phyloP scores from a whole-genome alignment of 2,797 vertebrate species.

The Chelidonichthys spinosus region DNA sequence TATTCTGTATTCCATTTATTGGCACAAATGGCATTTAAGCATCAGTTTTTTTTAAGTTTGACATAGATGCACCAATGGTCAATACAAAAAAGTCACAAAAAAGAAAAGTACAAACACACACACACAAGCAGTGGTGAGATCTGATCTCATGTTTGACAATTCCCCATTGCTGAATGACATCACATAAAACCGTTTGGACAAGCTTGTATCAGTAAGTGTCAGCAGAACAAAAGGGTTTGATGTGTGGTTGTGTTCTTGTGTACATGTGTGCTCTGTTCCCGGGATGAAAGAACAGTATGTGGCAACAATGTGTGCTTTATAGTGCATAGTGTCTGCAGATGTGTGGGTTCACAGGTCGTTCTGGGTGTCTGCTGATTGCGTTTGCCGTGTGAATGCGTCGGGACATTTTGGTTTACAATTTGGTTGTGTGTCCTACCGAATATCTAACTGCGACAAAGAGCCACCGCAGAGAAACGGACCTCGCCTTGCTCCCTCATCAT shows the following conservation, averaged over 20 bases:
- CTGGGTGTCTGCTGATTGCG: slow-evolving; percentile 52
- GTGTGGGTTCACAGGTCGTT: slow-evolving; percentile 53
- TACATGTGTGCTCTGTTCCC: slow-evolving; percentile 49
- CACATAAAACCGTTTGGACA: slow-evolving; percentile 47
- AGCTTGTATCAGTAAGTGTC: slow-evolving; percentile 45
- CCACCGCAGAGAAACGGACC: slow-evolving; percentile 95
- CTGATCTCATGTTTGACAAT: slow-evolving; percentile 38
- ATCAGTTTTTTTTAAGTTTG: slow-evolving; percentile 26
- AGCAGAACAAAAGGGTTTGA: slow-evolving; percentile 50
- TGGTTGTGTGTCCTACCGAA: background rate
- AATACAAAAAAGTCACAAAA: slow-evolving; percentile 12
- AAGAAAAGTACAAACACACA: slow-evolving; percentile 21
- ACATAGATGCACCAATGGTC: slow-evolving; percentile 36
- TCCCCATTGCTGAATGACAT: slow-evolving; percentile 47
- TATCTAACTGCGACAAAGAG: slow-evolving; percentile 87
- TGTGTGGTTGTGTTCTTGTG: slow-evolving; percentile 31
- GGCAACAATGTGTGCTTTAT: slow-evolving; percentile 61
- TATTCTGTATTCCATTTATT: slow-evolving; percentile 21
- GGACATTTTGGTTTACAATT: slow-evolving; percentile 56
- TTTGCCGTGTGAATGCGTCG: slow-evolving; percentile 49
- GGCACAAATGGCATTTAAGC: slow-evolving; percentile 69
- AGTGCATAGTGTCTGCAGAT: slow-evolving; percentile 73
- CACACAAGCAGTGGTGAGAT: slow-evolving; percentile 45
- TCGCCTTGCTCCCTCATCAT: slow-evolving; percentile 93
- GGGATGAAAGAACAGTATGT: slow-evolving; percentile 48